Conservation (phyloP, 2,113 vertebrate species). For the Dendropsophus ebraccatus region DNA sequence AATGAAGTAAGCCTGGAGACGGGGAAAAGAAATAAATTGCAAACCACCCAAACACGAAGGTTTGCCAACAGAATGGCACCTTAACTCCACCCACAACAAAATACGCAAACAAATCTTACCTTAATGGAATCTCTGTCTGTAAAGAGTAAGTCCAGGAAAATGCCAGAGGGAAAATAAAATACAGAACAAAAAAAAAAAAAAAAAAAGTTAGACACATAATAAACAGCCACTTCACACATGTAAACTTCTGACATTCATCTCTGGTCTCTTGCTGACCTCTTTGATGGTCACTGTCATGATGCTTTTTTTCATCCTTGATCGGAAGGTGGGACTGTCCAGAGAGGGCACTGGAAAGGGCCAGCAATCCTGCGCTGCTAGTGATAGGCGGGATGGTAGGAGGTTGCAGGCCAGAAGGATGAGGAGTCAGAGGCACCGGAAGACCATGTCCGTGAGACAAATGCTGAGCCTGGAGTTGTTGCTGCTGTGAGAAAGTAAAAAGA, state of each 20-base stretch:
- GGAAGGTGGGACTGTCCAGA: conserved; percentile 82
- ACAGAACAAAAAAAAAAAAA: background rate
- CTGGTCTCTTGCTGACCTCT: conserved; percentile 72
- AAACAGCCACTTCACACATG: background rate
- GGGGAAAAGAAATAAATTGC: too few species aligned
- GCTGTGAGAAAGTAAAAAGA: conserved; percentile 80
- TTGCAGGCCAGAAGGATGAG: conserved; percentile 81
- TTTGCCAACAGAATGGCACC: too few species aligned
- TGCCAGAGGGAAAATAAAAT: background rate
- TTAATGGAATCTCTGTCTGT: conserved; percentile 88
- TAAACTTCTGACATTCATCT: too few species aligned
- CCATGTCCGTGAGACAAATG: conserved; percentile 86
- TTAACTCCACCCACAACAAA: too few species aligned
- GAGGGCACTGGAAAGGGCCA: conserved; percentile 82
- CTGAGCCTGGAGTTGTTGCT: conserved; percentile 89
- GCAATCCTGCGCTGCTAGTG: conserved; percentile 80
- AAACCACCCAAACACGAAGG: too few species aligned
- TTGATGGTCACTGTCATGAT: conserved; percentile 86
- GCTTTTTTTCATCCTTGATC: conserved; percentile 86
- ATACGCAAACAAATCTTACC: conserved; percentile 70
- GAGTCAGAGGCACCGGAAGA: conserved; percentile 82
- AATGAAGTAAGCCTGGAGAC: background rate
- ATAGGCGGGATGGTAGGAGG: conserved; percentile 83
- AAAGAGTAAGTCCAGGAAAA: conserved; percentile 53
- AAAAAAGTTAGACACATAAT: conserved; percentile 23